phyloP scores from a whole-genome alignment of 2,113 vertebrate genomes.

The Tinamus guttatus region DNA sequence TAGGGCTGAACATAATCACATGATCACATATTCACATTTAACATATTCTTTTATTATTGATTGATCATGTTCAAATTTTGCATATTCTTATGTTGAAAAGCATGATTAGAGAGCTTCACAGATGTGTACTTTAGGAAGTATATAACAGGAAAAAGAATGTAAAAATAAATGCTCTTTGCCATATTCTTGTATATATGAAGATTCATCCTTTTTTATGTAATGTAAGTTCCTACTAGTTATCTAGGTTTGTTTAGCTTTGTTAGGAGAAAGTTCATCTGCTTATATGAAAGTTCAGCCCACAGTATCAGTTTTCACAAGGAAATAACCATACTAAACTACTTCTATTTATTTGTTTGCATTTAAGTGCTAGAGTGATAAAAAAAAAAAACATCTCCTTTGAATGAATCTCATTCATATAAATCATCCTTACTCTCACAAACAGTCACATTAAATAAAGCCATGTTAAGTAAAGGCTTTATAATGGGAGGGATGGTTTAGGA shows the following conservation, averaged over 20 bases:
- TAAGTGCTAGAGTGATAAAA: conserved; percentile 42
- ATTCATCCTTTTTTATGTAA: background rate
- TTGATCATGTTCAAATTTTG: background rate
- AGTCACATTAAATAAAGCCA: background rate
- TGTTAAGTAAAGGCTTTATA: background rate
- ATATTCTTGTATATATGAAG: background rate
- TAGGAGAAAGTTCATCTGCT: background rate
- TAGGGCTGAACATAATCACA: background rate
- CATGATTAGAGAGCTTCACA: background rate
- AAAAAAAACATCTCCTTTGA: conserved; percentile 9
- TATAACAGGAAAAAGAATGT: background rate
- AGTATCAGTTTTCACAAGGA: conserved; percentile 17
- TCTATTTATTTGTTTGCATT: conserved; percentile 27
- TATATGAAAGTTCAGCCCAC: background rate
- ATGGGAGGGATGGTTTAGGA: background rate
- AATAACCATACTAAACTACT: background rate
- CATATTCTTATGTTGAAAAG: background rate
- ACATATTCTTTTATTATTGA: background rate
- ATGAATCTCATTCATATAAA: background rate
- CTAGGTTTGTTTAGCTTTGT: background rate
- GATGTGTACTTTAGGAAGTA: background rate
- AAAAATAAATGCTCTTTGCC: background rate
- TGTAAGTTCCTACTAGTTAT: background rate
- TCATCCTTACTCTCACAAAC: background rate
- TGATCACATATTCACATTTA: background rate